Conservation (phyloP, 1,140 invertebrate genomes). For the Papilio dardanus region DNA sequence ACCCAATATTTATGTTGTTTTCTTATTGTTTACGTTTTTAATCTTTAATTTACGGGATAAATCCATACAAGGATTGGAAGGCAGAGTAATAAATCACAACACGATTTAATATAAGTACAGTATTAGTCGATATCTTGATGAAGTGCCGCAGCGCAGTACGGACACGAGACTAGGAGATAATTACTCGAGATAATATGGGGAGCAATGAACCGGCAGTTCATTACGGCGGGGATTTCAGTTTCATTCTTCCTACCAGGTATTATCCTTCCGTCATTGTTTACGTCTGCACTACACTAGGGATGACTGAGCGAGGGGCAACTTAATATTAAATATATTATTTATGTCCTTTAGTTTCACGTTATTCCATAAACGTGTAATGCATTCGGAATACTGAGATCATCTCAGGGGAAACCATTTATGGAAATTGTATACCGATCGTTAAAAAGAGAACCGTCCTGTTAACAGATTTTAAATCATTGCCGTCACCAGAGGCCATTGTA, state of each 20-base stretch:
- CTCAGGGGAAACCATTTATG: constrained; percentile 75
- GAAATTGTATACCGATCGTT: constrained; percentile 81
- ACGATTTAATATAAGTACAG: constrained; percentile 45
- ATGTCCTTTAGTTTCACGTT: constrained; percentile 46
- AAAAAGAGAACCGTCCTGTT: constrained; percentile 81
- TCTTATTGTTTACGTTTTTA: neutral
- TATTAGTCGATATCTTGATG: constrained; percentile 56
- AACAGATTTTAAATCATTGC: constrained; percentile 83
- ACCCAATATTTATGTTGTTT: too few species aligned
- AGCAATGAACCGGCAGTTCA: constrained; percentile 65
- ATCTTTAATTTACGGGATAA: neutral
- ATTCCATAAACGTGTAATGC: constrained; percentile 65
- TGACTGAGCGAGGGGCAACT: constrained; percentile 3
- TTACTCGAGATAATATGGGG: constrained; percentile 68
- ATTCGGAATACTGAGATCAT: constrained; percentile 69
- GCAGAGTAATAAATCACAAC: constrained; percentile 36
- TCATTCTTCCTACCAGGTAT: constrained; percentile 55
- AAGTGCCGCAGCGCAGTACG: constrained; percentile 43
- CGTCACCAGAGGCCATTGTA: constrained; percentile 77
- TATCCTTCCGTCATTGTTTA: constrained; percentile 64
- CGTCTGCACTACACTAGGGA: constrained; percentile 47
- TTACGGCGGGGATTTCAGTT: constrained; percentile 66
- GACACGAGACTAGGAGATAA: constrained; percentile 62
- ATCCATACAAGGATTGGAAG: constrained; percentile 32
- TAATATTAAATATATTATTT: constrained; percentile 33